These are phyloP conservation scores for Caretta caretta DNA, from an alignment of 2,113 vertebrate genomes.

Conservation along the genomic window DNA sequence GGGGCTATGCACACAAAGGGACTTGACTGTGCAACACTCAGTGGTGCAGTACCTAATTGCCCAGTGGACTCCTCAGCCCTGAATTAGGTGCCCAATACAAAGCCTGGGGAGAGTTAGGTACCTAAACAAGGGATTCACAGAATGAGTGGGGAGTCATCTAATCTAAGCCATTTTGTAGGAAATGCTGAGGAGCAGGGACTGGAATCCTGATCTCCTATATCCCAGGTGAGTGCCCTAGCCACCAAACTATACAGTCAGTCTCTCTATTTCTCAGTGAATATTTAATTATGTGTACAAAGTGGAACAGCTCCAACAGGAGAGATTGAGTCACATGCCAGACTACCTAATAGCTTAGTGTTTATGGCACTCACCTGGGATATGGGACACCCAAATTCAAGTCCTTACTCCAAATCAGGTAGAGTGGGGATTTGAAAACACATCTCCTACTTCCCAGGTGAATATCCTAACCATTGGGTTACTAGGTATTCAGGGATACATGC, in stretches of 20 bases:
- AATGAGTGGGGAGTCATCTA: too few relatives aligned
- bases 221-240: neutral
- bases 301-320: neutral
- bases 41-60: too few relatives aligned
- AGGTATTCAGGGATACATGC: neutral
- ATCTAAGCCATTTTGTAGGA: too few relatives aligned
- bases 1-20: too few relatives aligned
- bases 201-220: too few relatives aligned
- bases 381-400: neutral
- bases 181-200: too few relatives aligned
- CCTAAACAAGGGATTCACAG: too few relatives aligned
- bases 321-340: neutral
- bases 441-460: neutral
- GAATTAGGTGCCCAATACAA: too few relatives aligned
- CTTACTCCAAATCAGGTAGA: neutral
- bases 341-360: neutral
- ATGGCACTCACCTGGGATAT: neutral
- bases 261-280: neutral
- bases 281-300: neutral
- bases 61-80: too few relatives aligned
- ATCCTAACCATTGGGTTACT: neutral
- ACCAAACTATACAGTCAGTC: neutral
- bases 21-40: too few relatives aligned
- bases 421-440: neutral
- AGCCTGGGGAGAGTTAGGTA: too few relatives aligned